A percentile compares a stretch with the other conserved stretches of the same genome.
These are phyloP conservation scores for Trichomycterus rosablanca DNA, from an alignment of 2,113 vertebrate genomes.

Conservation along the genomic window DNA sequence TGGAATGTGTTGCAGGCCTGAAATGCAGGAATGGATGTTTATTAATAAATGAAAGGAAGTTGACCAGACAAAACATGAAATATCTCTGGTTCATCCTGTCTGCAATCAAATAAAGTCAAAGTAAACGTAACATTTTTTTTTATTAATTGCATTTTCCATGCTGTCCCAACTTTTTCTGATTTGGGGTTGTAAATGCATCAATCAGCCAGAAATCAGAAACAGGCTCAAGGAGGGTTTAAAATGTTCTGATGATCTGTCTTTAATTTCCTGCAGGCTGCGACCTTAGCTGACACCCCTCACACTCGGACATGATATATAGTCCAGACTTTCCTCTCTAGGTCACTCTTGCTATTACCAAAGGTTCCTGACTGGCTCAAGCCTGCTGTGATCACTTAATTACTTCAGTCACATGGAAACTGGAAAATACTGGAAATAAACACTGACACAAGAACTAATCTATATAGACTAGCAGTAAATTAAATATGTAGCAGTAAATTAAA, in stretches of 20 bases:
- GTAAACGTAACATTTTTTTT: too few relatives aligned
- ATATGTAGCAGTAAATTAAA: too few relatives aligned
- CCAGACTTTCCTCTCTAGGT: slow-evolving; percentile 50
- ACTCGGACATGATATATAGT: slow-evolving; percentile 51
- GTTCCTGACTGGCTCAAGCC: slow-evolving; percentile 1
- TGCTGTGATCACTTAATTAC: slow-evolving; percentile 28
- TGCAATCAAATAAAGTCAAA: too few relatives aligned
- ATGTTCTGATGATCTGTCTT: slow-evolving; percentile 57
- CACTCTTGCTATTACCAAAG: slow-evolving; percentile 5
- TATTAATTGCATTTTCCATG: too few relatives aligned
- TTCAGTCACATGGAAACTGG: not conserved
- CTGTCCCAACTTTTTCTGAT: slow-evolving; percentile 38
- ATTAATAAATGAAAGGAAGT: too few relatives aligned
- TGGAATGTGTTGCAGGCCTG: too few relatives aligned
- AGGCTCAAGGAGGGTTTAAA: slow-evolving; percentile 47
- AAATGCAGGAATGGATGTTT: too few relatives aligned
- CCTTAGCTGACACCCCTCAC: slow-evolving; percentile 46
- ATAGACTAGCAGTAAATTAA: too few relatives aligned
- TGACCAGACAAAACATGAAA: too few relatives aligned
- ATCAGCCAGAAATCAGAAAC: slow-evolving; percentile 51
- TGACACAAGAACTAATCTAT: too few relatives aligned
- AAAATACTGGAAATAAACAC: too few relatives aligned
- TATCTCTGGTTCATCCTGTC: too few relatives aligned
- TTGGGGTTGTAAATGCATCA: slow-evolving; percentile 62
- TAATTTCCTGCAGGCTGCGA: slow-evolving; percentile 58